phyloP scores from a whole-genome alignment of 2,113 vertebrate species.

The Cochlearius cochlearius region DNA sequence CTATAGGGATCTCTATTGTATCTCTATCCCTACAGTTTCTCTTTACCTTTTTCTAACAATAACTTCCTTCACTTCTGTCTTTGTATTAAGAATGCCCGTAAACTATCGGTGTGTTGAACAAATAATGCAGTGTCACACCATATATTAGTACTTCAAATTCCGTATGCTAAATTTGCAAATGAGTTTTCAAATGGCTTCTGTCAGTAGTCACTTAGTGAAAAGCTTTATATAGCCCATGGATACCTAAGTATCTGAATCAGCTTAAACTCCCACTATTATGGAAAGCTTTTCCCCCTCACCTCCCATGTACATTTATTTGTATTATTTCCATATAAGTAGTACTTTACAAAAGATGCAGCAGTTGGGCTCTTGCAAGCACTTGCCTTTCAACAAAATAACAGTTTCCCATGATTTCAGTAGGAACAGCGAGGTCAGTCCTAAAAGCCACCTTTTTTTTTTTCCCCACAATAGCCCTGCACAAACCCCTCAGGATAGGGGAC shows the following conservation, averaged over 20 bases:
- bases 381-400: neutral
- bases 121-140: neutral
- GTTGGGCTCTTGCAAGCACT: neutral
- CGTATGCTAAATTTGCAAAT: neutral
- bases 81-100: neutral
- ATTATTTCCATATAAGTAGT: neutral
- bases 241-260: neutral
- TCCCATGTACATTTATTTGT: neutral
- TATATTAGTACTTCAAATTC: neutral
- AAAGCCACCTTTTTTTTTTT: neutral
- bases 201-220: neutral
- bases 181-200: neutral
- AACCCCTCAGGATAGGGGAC: neutral
- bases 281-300: neutral
- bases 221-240: neutral
- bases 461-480: neutral
- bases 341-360: neutral
- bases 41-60: neutral
- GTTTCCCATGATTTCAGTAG: neutral
- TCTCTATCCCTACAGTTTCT: neutral
- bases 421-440: neutral
- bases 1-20: neutral
- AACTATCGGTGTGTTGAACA: neutral
- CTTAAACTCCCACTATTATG: neutral
- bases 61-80: neutral